Evolutionary conservation across 2,888 invertebrate genomes (phyloP).

Genomic region (Clitarchus hookeri): DNA sequence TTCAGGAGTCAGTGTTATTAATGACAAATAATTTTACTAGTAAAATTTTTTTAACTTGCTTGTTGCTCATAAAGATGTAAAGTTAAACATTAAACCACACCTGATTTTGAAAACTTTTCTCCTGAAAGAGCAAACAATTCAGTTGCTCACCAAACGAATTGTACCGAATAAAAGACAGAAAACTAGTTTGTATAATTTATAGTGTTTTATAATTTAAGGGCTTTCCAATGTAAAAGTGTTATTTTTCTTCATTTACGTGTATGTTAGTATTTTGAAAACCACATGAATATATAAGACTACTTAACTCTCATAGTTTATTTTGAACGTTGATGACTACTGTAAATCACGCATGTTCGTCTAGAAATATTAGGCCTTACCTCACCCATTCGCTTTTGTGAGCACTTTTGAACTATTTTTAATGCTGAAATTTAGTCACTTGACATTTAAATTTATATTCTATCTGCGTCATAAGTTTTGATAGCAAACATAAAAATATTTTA

Average conservation of each 20-base stretch:
- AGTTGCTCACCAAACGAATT: background rate
- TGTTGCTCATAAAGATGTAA: too few relatives aligned
- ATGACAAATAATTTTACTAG: background rate
- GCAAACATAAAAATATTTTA: too few relatives aligned
- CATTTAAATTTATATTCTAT: too few relatives aligned
- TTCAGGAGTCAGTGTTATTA: background rate
- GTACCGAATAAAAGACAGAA: conserved; percentile 12
- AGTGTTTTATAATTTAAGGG: background rate
- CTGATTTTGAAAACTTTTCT: conserved; percentile 8
- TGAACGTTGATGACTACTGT: background rate
- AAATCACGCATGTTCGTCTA: background rate
- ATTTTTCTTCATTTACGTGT: background rate
- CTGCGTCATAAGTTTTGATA: too few relatives aligned
- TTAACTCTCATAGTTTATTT: background rate
- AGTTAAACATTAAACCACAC: background rate
- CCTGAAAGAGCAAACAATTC: background rate
- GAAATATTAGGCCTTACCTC: background rate
- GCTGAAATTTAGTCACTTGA: too few relatives aligned
- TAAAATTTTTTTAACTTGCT: too few relatives aligned
- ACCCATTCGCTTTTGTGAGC: too few relatives aligned
- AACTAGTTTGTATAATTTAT: background rate
- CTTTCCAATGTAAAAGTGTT: background rate
- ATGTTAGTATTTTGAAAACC: background rate
- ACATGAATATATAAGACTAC: background rate
- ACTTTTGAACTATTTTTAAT: too few relatives aligned